Base-by-base conservation (phyloP, 2,113 vertebrate genomes). In the Notarius lentiginosus region DNA sequence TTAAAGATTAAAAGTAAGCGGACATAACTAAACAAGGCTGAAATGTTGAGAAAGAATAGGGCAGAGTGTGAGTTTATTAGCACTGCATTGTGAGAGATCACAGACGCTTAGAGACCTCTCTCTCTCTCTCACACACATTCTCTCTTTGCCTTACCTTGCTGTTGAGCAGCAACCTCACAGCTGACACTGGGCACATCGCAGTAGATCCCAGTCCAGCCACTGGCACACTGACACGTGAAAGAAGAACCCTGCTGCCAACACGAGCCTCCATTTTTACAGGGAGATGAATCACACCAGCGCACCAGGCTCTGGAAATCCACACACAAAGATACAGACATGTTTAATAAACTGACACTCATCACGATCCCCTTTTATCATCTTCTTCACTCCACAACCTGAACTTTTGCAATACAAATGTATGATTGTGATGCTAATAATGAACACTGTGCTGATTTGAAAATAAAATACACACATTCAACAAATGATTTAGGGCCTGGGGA, bases 141-240 rank as follows among this genome's bases (percentile, higher is more conserved):
- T 58, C 12, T n/a, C 5, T 20, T 11, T 22, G 12, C 2, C 1
- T 66, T 55, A 99, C 98, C 97, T 97, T 96, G 96, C 88, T 96
- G 97, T 86, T 94, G 95, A 0, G 98, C 98, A 0, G 98, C 98
- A 84, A 99, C 98, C 90, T 99, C 97, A 0, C 98, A 99, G 89
- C 98, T 99, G 24, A 99, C 97, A 0, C 96, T 98, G 55, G 98
- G 98, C 68, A 99, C 96, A 0, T 99, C 98, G 0, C 98, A 99
- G 89, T 99, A 97, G 79, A 97, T 93, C 18, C 98, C 97, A 0
- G 97, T 96, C 98, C 98, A 99, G 24, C 97, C 97, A 0, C 96
- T 97, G 90, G 93, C 93, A 91, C 98, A 99, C 90, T 97, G 94
- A 0, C 98, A 99, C 81, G 94, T 97, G 92, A 97, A 99, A 49